A percentile compares a stretch with the other conserved stretches of the same genome.
phyloP scores from a whole-genome alignment of 2,797 vertebrate species.

The Onychomys arenicola region DNA sequence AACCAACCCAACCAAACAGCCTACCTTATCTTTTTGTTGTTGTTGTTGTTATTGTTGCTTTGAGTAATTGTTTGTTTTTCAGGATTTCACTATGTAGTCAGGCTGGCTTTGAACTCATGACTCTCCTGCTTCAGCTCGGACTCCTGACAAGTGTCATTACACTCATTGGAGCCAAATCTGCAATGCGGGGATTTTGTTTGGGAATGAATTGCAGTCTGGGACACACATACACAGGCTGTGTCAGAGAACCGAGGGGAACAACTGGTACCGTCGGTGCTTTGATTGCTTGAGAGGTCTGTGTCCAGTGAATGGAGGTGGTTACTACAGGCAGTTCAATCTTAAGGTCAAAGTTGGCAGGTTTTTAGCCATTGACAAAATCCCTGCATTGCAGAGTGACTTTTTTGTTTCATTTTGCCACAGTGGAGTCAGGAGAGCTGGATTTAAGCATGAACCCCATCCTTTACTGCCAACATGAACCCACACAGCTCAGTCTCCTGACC shows the following conservation, averaged over 20 bases:
- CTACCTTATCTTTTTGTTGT: not conserved
- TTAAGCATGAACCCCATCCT: not conserved
- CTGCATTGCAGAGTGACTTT: not conserved
- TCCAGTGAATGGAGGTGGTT: not conserved
- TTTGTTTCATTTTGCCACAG: not conserved
- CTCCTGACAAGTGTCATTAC: not conserved
- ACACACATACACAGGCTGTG: no score
- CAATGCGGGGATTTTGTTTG: not conserved
- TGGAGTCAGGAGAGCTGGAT: not conserved
- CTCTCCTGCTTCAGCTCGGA: not conserved
- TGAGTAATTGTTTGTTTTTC: not conserved
- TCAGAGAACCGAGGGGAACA: not conserved
- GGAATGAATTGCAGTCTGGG: not conserved
- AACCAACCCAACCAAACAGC: not conserved
- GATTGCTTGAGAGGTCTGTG: not conserved
- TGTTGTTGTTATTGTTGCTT: not conserved
- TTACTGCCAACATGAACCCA: not conserved
- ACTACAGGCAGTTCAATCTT: not conserved
- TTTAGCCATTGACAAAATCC: no score
- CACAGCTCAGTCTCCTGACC: not conserved
- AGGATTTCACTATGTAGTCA: not conserved
- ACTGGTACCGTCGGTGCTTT: not conserved
- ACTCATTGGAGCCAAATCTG: not conserved
- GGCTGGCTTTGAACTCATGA: not conserved
- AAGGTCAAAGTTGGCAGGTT: not conserved